These are phyloP conservation scores for Triops longicaudatus DNA, from an alignment of 1,140 invertebrate species.

Conservation along the genomic window DNA sequence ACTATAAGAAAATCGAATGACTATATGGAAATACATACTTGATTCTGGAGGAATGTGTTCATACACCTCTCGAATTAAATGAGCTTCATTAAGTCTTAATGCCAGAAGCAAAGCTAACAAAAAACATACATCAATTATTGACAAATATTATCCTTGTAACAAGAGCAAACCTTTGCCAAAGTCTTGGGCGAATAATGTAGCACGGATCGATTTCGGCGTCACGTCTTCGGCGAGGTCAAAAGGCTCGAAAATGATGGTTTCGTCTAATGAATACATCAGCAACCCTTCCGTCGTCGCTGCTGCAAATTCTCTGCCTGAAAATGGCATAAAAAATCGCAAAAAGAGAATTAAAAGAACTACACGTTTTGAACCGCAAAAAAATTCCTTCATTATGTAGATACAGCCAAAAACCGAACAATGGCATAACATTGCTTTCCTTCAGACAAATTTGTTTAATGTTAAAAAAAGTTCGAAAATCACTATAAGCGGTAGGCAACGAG, in stretches of 20 bases:
- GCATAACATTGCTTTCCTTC: too few relatives aligned
- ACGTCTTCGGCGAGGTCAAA: slow-evolving; percentile 71
- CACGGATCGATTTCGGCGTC: slow-evolving; percentile 61
- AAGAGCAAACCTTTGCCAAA: slow-evolving; percentile 48
- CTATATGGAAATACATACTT: not conserved
- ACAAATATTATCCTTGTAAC: slow-evolving; percentile 8
- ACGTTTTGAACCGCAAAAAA: too few relatives aligned
- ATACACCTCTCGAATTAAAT: slow-evolving; percentile 69
- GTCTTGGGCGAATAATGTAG: slow-evolving; percentile 53
- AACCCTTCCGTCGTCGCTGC: slow-evolving; percentile 90
- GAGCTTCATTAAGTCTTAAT: slow-evolving; percentile 74
- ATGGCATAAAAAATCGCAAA: not conserved
- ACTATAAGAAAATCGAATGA: not conserved
- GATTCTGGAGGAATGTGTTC: slow-evolving; percentile 64
- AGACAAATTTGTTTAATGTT: too few relatives aligned
- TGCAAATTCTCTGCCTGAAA: slow-evolving; percentile 71
- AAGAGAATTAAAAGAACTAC: too few relatives aligned
- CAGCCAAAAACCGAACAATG: too few relatives aligned
- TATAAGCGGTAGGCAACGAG: too few relatives aligned
- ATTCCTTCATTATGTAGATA: too few relatives aligned
- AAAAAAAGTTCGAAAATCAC: too few relatives aligned
- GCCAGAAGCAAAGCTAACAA: slow-evolving; percentile 67
- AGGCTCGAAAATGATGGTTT: slow-evolving; percentile 69
- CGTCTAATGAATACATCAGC: slow-evolving; percentile 78
- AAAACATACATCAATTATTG: not conserved